Evolutionary conservation across 2,797 vertebrate genomes (phyloP).

Genomic region (Sparus aurata): DNA sequence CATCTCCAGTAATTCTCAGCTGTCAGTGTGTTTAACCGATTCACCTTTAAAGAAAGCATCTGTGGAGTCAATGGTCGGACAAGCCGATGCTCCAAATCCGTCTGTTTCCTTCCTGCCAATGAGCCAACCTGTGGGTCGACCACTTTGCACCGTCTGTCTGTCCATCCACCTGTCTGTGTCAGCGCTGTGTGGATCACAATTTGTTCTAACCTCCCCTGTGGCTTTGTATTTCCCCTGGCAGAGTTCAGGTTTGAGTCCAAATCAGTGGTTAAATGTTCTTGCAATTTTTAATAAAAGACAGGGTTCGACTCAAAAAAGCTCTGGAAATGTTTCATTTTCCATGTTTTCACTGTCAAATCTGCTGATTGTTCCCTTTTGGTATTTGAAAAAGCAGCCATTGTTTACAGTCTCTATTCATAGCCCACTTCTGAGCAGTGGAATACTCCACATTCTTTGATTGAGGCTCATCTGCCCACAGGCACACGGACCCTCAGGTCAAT

Average conservation of each 20-base stretch:
- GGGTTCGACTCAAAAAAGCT: neutral
- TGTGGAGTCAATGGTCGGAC: conserved; percentile 45
- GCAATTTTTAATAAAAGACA: conserved; percentile 3
- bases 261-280: neutral
- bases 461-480: conserved; percentile 50
- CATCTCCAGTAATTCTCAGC: conserved; percentile 23
- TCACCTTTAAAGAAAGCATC: neutral
- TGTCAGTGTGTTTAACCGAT: conserved; percentile 35
- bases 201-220: neutral
- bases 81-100: conserved; percentile 52
- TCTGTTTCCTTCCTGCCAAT: conserved; percentile 63
- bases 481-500: conserved; percentile 40
- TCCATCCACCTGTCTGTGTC: conserved; percentile 22
- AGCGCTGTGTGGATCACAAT: neutral
- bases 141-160: conserved; percentile 46
- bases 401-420: conserved; percentile 44
- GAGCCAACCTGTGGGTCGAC: conserved; percentile 45
- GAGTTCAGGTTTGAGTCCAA: neutral
- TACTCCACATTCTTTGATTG: conserved; percentile 39
- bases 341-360: conserved; percentile 21
- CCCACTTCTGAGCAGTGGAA: conserved; percentile 36
- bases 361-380: conserved; percentile 26
- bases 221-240: neutral
- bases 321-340: neutral
- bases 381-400: conserved; percentile 37